Conservation (phyloP, 1,140 invertebrate species). For the Drosophila kanapiae region DNA sequence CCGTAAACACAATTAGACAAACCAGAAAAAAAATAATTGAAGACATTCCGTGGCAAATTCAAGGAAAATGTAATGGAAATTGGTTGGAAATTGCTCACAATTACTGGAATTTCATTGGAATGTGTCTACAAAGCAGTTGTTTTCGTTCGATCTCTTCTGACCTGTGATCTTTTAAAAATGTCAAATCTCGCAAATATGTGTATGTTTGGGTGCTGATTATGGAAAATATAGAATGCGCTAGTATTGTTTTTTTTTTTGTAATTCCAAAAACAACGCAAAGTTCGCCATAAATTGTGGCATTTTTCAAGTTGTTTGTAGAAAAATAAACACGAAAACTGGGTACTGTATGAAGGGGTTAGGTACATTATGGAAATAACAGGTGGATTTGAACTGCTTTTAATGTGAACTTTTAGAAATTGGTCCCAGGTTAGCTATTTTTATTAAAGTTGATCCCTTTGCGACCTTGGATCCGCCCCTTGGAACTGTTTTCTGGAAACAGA, state of each 20-base stretch:
- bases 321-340: background rate
- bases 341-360: background rate
- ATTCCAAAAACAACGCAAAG: background rate
- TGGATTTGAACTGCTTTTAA: background rate
- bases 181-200: background rate
- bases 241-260: background rate
- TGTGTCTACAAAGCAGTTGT: background rate
- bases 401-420: background rate
- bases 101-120: background rate
- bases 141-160: background rate
- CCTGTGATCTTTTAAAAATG: background rate
- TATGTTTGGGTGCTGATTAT: background rate
- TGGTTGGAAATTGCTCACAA: constrained; percentile 15
- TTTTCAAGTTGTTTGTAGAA: too few species aligned
- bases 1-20: constrained; percentile 1
- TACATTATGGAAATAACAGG: background rate
- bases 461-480: constrained; percentile 12
- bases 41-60: constrained; percentile 6
- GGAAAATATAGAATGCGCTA: background rate
- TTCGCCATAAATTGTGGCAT: background rate
- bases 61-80: background rate
- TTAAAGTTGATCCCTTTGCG: background rate
- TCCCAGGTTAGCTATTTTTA: background rate
- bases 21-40: constrained; percentile 11
- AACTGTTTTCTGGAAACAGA: constrained; percentile 1